Conservation (phyloP, 2,797 vertebrate genomes). For the Lophotriccus pileatus region DNA sequence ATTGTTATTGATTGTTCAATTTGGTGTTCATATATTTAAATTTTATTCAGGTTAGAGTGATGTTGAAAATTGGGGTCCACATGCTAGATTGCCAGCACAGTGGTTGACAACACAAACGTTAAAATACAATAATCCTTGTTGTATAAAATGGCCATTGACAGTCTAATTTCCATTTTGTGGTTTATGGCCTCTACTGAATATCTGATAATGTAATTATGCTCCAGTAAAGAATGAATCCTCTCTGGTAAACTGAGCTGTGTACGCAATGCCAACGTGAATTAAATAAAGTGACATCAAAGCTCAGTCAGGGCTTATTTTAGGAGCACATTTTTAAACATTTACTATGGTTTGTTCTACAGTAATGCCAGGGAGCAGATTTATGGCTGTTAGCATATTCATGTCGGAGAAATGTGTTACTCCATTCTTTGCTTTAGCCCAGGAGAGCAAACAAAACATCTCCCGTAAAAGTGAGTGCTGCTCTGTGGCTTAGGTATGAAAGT, state of each 20-base stretch:
- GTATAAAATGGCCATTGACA: conserved; percentile 67
- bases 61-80: conserved; percentile 69
- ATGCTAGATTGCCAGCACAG: conserved; percentile 38
- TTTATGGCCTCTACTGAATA: conserved; percentile 76
- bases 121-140: conserved; percentile 69
- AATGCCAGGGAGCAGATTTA: conserved; percentile 60
- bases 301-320: conserved; percentile 66
- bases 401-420: conserved; percentile 62
- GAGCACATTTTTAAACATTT: conserved; percentile 67
- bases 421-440: conserved; percentile 47
- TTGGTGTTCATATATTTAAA: conserved; percentile 72
- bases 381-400: conserved; percentile 63
- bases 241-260: conserved; percentile 67
- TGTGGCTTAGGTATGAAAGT: conserved; percentile 38
- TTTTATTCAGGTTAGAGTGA: conserved; percentile 72
- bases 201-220: conserved; percentile 75
- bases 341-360: conserved; percentile 66
- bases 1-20: conserved; percentile 68
- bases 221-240: conserved; percentile 72
- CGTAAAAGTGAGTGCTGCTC: background rate
- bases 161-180: conserved; percentile 75
- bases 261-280: conserved; percentile 69
- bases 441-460: conserved; percentile 35
- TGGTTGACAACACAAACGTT: conserved; percentile 64
- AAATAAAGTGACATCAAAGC: conserved; percentile 69